Percentiles rank a stretch among this genome's conserved stretches.
Evolutionary conservation across 2,113 vertebrate species (phyloP).

Genomic region (Capreolus pygargus): DNA sequence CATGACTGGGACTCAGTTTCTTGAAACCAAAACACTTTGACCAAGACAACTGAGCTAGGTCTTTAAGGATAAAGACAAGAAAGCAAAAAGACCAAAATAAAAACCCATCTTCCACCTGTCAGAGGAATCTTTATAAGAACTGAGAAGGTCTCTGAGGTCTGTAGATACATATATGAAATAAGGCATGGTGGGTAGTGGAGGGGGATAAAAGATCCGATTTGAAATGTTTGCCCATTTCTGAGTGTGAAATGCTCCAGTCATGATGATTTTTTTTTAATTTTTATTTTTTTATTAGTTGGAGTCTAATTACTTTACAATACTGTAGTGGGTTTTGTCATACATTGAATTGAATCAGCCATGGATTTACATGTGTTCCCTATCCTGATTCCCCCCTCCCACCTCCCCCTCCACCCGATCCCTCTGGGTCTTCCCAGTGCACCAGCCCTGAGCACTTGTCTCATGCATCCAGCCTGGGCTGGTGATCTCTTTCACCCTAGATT

Average conservation of each 20-base stretch:
- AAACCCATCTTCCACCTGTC: not conserved
- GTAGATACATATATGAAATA: not conserved
- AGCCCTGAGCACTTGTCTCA: too few species aligned
- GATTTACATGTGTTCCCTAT: too few species aligned
- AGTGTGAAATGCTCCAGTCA: not conserved
- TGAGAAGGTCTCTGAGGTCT: not conserved
- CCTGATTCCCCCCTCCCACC: too few species aligned
- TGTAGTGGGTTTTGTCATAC: too few species aligned
- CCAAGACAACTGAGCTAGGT: not conserved
- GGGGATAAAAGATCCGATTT: not conserved
- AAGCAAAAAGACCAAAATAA: not conserved
- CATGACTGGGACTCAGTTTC: not conserved
- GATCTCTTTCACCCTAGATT: too few species aligned
- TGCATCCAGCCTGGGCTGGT: too few species aligned
- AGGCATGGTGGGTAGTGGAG: accelerated
- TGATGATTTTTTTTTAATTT: too few species aligned
- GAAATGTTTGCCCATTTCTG: not conserved
- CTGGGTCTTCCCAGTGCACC: too few species aligned
- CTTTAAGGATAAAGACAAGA: not conserved
- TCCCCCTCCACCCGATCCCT: too few species aligned
- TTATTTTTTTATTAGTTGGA: too few species aligned
- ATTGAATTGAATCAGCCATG: too few species aligned
- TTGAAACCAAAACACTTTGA: not conserved
- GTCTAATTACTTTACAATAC: too few species aligned
- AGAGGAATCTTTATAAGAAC: not conserved